Base-by-base conservation (phyloP, 2,888 invertebrate genomes). In the Plagodis pulveraria region DNA sequence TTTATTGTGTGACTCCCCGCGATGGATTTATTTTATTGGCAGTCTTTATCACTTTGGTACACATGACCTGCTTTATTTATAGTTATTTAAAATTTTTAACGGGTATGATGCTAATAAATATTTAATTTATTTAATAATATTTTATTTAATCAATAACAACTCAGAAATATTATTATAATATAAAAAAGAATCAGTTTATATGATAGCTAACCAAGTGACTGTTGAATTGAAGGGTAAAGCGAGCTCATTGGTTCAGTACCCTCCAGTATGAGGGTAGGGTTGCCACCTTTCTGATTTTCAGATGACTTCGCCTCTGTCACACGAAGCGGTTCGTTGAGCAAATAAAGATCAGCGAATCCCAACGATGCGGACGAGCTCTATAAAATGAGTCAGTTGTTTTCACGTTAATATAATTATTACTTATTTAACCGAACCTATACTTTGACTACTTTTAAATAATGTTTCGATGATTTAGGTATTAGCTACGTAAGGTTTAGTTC, bases 11-110 rank as follows among this genome's bases (percentile, higher is more conserved):
- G 71, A 72, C 71, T 70, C 82, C 86, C 84, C 78, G 80, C 71
- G 58, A 78, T 60, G 77, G 77, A 76, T 81, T 76, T 86, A 86
- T 87, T 80, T 89, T 88, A 87, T 87, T 86, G 82, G 76, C 74
- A 74, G 76, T 81, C 78, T 81, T 86, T 84, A 80, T 81, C 80
- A 80, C 74, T 78, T 74, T 67, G 62, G 70, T 74, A 76, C 77
- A 80, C 76, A 77, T 77, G 81, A 69, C 57, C 64, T 67, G 62
- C 56, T 69, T 59, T 63, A 45, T 59, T 64, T 10, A 9, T 40
- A 40, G 8, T 57, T 40, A 61, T 63, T 44, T 55, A 38, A 8
- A 43, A 50, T 33, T 48, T 55, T 41, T 38, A 45, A 51, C 22
- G 1, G 4, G 22, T 22, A 22, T 22, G 22, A 22, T 22, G 22